Conservation (phyloP, 2,113 vertebrate genomes). For the Macaca nemestrina region DNA sequence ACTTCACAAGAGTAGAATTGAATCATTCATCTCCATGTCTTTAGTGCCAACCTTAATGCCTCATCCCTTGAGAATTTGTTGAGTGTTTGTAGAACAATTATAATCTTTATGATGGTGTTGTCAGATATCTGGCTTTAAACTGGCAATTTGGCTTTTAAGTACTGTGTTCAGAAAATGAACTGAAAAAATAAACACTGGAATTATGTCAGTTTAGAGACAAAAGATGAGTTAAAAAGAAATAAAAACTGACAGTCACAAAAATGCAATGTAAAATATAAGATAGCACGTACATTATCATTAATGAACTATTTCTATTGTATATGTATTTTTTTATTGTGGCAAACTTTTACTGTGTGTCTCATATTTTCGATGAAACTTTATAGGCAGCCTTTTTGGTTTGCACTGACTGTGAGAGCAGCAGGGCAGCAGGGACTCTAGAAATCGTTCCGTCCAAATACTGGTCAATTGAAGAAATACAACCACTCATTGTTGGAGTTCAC, state of each 20-base stretch:
- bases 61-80: background rate
- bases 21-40: background rate
- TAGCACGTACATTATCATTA: background rate
- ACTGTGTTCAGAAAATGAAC: background rate
- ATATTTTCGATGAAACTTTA: background rate
- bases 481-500: background rate
- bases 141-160: background rate
- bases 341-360: background rate
- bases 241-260: background rate
- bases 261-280: background rate
- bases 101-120: background rate
- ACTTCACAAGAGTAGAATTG: background rate
- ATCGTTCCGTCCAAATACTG: background rate
- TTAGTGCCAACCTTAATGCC: background rate
- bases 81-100: background rate
- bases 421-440: background rate
- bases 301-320: background rate
- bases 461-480: background rate
- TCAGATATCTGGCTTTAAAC: conserved; percentile 4
- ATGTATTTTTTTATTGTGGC: background rate
- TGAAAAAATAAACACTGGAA: background rate
- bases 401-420: background rate
- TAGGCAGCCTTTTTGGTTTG: background rate
- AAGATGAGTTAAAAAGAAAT: background rate
- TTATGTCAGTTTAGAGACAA: background rate